These are phyloP conservation scores for Petrolisthes cinctipes DNA, from an alignment of 2,888 invertebrate genomes.

Conservation along the genomic window DNA sequence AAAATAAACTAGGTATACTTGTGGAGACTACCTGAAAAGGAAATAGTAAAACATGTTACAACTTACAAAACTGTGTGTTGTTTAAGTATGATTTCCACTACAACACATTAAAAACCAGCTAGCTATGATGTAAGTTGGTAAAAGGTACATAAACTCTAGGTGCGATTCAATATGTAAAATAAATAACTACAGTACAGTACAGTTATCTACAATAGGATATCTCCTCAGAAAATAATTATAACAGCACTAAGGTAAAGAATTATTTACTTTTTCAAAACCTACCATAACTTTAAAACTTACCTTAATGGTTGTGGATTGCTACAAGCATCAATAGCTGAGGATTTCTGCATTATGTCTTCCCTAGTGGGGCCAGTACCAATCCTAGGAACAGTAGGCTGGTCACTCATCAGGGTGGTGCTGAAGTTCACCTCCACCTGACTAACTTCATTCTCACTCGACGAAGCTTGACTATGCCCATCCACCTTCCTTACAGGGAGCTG, in stretches of 20 bases:
- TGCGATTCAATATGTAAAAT: background rate
- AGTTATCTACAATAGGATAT: too few relatives aligned
- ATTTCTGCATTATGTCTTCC: conserved; percentile 31
- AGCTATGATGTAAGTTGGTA: background rate
- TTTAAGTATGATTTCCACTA: too few relatives aligned
- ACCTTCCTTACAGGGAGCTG: background rate
- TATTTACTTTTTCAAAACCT: background rate
- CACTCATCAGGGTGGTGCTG: background rate
- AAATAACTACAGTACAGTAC: background rate
- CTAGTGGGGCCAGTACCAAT: conserved; percentile 25
- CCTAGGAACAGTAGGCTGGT: conserved; percentile 9
- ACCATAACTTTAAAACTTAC: conserved; percentile 31
- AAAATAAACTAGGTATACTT: background rate
- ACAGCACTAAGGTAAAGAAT: too few relatives aligned
- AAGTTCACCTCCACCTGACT: conserved; percentile 15
- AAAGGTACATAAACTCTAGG: background rate
- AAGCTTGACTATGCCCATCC: background rate
- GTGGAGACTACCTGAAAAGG: conserved; percentile 12
- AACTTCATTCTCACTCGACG: conserved; percentile 11
- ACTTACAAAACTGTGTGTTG: too few relatives aligned
- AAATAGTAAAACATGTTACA: background rate
- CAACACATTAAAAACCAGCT: too few relatives aligned
- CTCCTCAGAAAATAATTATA: too few relatives aligned
- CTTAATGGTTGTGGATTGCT: conserved; percentile 46
- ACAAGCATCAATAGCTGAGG: conserved; percentile 9